These are phyloP conservation scores for Tragelaphus strepsiceros DNA, from an alignment of 2,113 vertebrate species.

Conservation along the genomic window DNA sequence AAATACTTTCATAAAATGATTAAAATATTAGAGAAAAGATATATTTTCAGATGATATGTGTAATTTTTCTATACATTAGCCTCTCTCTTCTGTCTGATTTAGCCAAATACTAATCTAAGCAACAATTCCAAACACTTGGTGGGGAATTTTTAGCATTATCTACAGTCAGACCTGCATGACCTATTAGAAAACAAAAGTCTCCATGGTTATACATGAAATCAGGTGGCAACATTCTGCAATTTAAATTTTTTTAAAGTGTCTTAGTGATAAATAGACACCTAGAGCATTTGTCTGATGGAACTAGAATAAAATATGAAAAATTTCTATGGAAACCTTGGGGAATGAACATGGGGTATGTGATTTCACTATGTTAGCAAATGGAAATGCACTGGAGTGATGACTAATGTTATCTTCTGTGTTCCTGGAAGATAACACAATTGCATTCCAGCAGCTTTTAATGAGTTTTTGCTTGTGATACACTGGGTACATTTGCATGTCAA, in stretches of 20 bases:
- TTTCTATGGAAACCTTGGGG: constrained; percentile 8
- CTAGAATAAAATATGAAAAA: constrained; percentile 40
- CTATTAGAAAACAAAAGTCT: constrained; percentile 10
- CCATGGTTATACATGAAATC: background rate
- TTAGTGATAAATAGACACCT: constrained; percentile 34
- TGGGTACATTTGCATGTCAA: constrained; percentile 56
- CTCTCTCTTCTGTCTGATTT: background rate
- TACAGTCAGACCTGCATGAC: background rate
- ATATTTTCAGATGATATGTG: background rate
- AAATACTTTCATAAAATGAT: background rate
- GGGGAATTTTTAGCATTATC: background rate
- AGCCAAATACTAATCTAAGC: background rate
- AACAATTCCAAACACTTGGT: background rate
- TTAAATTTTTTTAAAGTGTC: background rate
- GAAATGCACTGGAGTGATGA: constrained; percentile 49
- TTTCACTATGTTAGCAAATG: constrained; percentile 44
- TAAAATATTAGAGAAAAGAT: background rate
- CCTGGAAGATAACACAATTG: constrained; percentile 57
- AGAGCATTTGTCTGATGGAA: constrained; percentile 45
- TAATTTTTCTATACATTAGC: background rate
- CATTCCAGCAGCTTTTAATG: constrained; percentile 50
- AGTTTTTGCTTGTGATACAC: constrained; percentile 56
- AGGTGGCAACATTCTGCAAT: background rate
- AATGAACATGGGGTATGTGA: background rate
- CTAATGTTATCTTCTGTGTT: constrained; percentile 54